Conservation (phyloP, 2,113 vertebrate genomes). For the Ctenomys sociabilis region DNA sequence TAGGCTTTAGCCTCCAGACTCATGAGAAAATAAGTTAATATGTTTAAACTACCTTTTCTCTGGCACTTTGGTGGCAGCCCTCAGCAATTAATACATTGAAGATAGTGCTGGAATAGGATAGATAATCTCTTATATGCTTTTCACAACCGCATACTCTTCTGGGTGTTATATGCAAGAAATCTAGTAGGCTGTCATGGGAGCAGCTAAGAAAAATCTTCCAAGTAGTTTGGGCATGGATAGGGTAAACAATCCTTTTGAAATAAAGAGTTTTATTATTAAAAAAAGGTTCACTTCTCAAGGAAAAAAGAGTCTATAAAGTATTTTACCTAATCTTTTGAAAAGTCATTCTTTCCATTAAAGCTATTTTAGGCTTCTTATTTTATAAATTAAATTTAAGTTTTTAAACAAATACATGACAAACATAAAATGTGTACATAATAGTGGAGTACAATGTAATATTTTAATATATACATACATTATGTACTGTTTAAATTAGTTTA, state of each 20-base stretch:
- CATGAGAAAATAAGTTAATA: neutral
- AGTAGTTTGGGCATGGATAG: neutral
- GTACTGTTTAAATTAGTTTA: neutral
- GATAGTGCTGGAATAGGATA: neutral
- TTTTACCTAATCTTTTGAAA: neutral
- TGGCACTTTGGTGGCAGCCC: neutral
- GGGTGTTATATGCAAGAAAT: neutral
- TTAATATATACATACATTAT: neutral
- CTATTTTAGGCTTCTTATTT: neutral
- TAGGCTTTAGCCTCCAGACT: neutral
- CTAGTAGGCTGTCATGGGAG: neutral
- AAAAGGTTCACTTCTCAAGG: neutral
- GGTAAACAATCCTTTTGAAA: neutral
- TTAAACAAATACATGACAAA: neutral
- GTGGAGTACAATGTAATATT: neutral
- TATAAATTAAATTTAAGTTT: neutral
- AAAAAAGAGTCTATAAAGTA: neutral
- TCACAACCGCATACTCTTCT: neutral
- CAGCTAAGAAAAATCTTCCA: neutral
- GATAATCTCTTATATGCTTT: neutral
- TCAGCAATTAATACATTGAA: neutral
- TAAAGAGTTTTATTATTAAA: neutral
- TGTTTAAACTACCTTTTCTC: neutral
- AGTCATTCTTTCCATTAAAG: neutral
- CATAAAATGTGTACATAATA: neutral